Evolutionary conservation across 2,797 vertebrate genomes (phyloP).

Genomic region (Picus viridis): DNA sequence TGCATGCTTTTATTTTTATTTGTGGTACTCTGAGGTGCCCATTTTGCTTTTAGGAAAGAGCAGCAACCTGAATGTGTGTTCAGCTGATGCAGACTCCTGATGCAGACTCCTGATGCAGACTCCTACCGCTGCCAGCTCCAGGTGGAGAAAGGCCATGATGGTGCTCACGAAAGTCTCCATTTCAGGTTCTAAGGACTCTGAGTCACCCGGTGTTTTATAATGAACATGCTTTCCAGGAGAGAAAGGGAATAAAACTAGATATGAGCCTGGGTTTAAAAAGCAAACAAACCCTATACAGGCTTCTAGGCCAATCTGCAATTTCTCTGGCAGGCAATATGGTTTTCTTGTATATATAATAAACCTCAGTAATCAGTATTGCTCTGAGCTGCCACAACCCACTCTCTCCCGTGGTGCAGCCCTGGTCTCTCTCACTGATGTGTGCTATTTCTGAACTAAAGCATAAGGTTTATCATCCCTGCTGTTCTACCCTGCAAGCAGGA

Average conservation of each 20-base stretch:
- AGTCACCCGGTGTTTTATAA: neutral
- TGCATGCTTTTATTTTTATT: neutral
- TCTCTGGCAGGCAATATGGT: slow-evolving; percentile 15
- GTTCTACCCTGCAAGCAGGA: slow-evolving; percentile 57
- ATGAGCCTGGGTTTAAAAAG: neutral
- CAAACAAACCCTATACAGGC: neutral
- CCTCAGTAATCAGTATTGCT: slow-evolving; percentile 34
- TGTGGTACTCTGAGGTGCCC: neutral
- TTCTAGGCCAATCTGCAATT: slow-evolving; percentile 4
- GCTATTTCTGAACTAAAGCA: slow-evolving; percentile 73
- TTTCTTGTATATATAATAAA: slow-evolving; percentile 38
- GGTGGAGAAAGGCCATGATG: neutral
- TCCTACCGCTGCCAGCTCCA: neutral
- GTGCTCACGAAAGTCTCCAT: neutral
- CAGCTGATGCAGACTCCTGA: neutral
- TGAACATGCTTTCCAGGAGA: neutral
- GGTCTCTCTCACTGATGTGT: slow-evolving; percentile 62
- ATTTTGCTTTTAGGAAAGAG: neutral
- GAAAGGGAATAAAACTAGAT: neutral
- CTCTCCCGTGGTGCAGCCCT: slow-evolving; percentile 40
- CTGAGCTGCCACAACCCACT: slow-evolving; percentile 29
- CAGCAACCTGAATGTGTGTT: neutral
- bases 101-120: neutral
- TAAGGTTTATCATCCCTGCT: slow-evolving; percentile 72
- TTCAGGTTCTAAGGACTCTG: neutral